Conservation (phyloP, 2,797 vertebrate species). For the Fundulus diaphanus region DNA sequence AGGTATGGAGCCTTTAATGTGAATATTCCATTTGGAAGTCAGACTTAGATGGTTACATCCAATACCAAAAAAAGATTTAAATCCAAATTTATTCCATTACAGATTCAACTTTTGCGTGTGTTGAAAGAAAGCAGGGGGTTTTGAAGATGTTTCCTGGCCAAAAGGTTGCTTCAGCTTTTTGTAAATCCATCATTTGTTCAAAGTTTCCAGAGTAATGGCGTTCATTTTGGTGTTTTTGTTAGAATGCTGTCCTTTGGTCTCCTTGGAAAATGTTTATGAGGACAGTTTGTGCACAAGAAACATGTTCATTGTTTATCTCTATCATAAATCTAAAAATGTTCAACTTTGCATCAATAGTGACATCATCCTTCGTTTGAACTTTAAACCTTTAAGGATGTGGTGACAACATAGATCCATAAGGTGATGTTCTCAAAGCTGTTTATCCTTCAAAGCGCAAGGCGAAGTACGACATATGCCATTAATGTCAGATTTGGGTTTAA, state of each 20-base stretch:
- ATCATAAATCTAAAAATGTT: not conserved
- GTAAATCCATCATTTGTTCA: conserved; percentile 29
- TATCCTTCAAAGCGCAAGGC: not conserved
- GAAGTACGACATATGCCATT: not conserved
- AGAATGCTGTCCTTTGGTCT: conserved; percentile 6
- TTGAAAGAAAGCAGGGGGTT: conserved; percentile 17
- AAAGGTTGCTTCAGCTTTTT: conserved; percentile 43
- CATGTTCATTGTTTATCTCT: not conserved
- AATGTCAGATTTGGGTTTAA: not conserved
- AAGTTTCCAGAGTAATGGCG: conserved; percentile 12
- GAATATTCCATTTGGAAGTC: conserved; percentile 5
- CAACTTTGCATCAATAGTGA: not conserved
- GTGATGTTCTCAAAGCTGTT: not conserved
- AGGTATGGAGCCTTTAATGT: not conserved
- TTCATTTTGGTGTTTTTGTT: conserved; percentile 1
- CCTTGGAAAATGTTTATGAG: conserved; percentile 30
- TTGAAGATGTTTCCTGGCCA: conserved; percentile 7
- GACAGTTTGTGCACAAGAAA: conserved; percentile 32
- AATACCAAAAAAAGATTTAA: conserved; percentile 2
- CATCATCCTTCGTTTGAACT: not conserved
- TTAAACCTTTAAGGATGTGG: not conserved
- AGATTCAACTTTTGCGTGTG: not conserved
- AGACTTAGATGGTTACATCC: conserved; percentile 16
- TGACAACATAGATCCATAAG: not conserved
- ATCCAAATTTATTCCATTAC: conserved; percentile 24